phyloP scores from a whole-genome alignment of 2,797 vertebrate genomes.

The Phyllotis vaccarum region DNA sequence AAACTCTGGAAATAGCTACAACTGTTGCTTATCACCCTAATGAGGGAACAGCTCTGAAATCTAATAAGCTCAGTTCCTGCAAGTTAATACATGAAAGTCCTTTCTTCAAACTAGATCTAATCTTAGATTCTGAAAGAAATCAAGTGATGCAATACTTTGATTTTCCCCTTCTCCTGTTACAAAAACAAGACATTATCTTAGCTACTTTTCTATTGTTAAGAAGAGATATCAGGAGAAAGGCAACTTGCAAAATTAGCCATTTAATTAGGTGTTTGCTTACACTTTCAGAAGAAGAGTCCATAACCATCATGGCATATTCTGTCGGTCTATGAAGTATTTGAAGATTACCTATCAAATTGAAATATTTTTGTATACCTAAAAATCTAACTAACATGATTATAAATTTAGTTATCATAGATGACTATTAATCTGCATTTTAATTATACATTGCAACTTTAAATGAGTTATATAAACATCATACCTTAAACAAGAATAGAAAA shows the following conservation, averaged over 20 bases:
- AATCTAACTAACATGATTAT: too few species aligned
- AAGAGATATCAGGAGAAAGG: neutral
- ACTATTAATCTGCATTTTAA: too few species aligned
- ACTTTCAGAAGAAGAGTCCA: neutral
- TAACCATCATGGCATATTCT: neutral
- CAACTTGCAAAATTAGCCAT: neutral
- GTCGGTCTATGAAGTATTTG: too few species aligned
- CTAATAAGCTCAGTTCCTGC: neutral
- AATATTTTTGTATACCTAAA: too few species aligned
- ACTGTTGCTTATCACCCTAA: neutral
- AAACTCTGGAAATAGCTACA: neutral
- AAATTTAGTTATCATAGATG: too few species aligned
- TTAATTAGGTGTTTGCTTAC: neutral
- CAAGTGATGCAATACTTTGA: neutral
- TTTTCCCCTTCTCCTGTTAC: neutral
- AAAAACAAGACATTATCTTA: neutral
- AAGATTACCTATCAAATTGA: too few species aligned
- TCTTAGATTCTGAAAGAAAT: neutral
- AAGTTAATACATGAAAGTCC: neutral
- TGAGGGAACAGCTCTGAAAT: neutral
- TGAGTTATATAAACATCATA: too few species aligned
- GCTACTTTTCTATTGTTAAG: neutral
- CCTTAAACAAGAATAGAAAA: too few species aligned
- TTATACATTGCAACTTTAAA: too few species aligned
- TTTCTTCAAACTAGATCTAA: neutral